Base-by-base conservation (phyloP, 2,888 invertebrate genomes). In the Dryadula phaetusa region DNA sequence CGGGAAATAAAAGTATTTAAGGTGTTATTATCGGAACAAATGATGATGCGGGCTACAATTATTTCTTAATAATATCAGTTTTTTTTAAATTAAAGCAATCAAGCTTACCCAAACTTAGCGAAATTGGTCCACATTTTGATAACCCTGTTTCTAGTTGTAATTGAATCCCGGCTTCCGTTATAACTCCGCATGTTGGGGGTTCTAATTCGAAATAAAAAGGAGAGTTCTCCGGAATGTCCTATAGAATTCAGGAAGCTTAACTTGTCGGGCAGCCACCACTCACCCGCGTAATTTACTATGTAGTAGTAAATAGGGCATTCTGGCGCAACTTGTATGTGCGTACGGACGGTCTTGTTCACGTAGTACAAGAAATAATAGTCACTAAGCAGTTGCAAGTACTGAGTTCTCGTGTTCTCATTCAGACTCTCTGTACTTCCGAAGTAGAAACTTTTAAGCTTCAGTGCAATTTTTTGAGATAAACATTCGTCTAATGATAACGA, bases 71-170 rank as follows among this genome's bases (percentile, higher is more conserved):
- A 28, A 4, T 6, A 28, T 28, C 28, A 4, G 28, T 28, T 3
- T 28, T 28, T 28, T 12, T 37, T 47, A 47, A 47, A n/a, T 7
- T 0, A 16, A 1, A n/a, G 0, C 2, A 1, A 56, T n/a, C n/a
- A n/a, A n/a, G n/a, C 79, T 79, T 82, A 93, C 93, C 93, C 88
- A 74, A 82, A 86, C 84, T 88, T 92, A 44, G 93, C 92, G 76
- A 93, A 93, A 75, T 93, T 93, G 0, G 92, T 92, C 92, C 93
- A 93, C 87, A 93, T 83, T 76, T 82, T 87, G 3, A 90, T 75
- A 58, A 92, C 82, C 77, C 86, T 83, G 22, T 75, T 82, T 71
- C 87, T 84, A 16, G 87, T 89, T 49, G 72, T 80, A 3, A 87
- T 74, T 8, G 88, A 87, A 72, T 91, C 88, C 63, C 85, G 76